Evolutionary conservation across 2,888 invertebrate genomes (phyloP).

Genomic region (Quadroppia sp.): DNA sequence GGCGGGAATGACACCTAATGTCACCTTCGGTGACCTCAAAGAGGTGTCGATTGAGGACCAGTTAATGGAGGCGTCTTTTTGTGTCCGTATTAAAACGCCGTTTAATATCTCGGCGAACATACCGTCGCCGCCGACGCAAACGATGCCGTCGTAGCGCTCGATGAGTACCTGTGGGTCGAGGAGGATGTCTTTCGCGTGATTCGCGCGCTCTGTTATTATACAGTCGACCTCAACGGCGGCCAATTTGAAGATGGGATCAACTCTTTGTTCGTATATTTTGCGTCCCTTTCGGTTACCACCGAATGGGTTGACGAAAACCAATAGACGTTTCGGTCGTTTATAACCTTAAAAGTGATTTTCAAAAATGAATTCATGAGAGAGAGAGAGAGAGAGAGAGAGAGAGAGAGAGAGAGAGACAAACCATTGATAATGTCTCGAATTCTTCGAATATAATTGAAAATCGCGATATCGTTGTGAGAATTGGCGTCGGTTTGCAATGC

Average conservation of each 20-base stretch:
- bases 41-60: slow-evolving; percentile 56
- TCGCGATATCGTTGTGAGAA: neutral
- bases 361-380: no score
- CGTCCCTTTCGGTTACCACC: slow-evolving; percentile 72
- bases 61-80: slow-evolving; percentile 58
- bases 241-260: slow-evolving; percentile 57
- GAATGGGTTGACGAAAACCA: slow-evolving; percentile 77
- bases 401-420: no score
- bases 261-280: slow-evolving; percentile 68
- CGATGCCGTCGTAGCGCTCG: slow-evolving; percentile 58
- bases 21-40: slow-evolving; percentile 51
- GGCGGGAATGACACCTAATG: slow-evolving; percentile 67
- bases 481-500: neutral
- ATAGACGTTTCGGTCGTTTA: slow-evolving; percentile 63
- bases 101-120: slow-evolving; percentile 74
- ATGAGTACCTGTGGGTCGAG: slow-evolving; percentile 50
- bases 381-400: no score
- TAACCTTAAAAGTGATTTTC: slow-evolving; percentile 11
- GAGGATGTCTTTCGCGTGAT: slow-evolving; percentile 70
- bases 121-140: slow-evolving; percentile 81
- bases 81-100: slow-evolving; percentile 63
- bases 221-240: slow-evolving; percentile 59
- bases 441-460: slow-evolving; percentile 9
- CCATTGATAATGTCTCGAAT: slow-evolving; percentile 11
- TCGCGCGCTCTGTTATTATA: slow-evolving; percentile 67